Conservation (phyloP, 2,113 vertebrate genomes). For the Lepisosteus oculatus region DNA sequence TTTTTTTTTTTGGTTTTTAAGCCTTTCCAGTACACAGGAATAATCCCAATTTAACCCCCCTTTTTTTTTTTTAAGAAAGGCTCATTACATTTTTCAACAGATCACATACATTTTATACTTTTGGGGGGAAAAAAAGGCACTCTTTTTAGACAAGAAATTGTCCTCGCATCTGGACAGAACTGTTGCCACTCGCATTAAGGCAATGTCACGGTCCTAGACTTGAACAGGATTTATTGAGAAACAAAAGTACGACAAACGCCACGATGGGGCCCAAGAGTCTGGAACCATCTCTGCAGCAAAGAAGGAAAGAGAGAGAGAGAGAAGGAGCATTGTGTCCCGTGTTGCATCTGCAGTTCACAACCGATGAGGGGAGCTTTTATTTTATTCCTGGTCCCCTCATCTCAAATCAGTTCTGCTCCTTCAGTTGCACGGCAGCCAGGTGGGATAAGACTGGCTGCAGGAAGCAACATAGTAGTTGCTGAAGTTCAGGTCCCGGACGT, state of each 20-base stretch:
- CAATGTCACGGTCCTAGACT: too few relatives aligned
- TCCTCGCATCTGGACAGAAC: too few relatives aligned
- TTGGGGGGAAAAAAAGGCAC: too few relatives aligned
- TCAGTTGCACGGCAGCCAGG: slow-evolving; percentile 96
- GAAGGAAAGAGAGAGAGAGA: background rate
- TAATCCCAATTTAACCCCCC: slow-evolving; percentile 31
- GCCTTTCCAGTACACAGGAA: slow-evolving; percentile 9
- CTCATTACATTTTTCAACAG: too few relatives aligned
- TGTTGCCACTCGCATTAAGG: too few relatives aligned
- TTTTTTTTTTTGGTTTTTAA: slow-evolving; percentile 17
- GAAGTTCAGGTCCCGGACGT: slow-evolving; percentile 92
- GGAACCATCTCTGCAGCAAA: background rate
- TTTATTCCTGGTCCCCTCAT: slow-evolving; percentile 32
- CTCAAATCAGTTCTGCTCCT: background rate
- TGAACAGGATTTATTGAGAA: too few relatives aligned
- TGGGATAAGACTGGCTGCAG: slow-evolving; percentile 87
- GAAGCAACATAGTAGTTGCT: slow-evolving; percentile 92
- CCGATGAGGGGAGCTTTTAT: background rate
- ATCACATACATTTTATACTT: too few relatives aligned
- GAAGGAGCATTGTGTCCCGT: background rate
- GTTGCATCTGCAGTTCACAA: background rate
- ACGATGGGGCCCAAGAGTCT: background rate
- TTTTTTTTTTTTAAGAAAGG: background rate
- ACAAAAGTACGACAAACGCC: background rate
- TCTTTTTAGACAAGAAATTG: too few relatives aligned